Evolutionary conservation across 2,797 vertebrate species (phyloP).

Genomic region (Enteromius viviparus): DNA sequence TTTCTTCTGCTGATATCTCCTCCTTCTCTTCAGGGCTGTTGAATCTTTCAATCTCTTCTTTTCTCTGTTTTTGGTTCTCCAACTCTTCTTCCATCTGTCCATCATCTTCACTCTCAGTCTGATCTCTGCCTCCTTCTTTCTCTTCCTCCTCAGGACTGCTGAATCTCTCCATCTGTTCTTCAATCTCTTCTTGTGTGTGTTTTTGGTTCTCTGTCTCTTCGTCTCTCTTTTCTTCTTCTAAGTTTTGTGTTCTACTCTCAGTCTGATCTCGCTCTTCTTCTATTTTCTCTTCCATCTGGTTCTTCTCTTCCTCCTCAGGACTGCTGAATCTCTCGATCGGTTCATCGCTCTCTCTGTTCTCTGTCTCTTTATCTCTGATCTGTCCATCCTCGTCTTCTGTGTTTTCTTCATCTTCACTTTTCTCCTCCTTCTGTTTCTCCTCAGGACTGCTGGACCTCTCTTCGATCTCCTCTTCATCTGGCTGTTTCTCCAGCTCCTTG

Average conservation of each 20-base stretch:
- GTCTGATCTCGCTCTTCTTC: background rate
- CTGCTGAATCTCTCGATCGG: background rate
- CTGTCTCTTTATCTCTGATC: background rate
- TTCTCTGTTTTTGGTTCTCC: too few relatives aligned
- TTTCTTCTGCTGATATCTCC: background rate
- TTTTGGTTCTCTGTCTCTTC: too few relatives aligned
- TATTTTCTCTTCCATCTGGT: background rate
- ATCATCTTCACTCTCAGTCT: background rate
- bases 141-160: background rate
- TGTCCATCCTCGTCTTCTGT: background rate
- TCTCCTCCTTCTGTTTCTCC: background rate
- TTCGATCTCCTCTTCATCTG: background rate
- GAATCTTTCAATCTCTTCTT: too few relatives aligned
- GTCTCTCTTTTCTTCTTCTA: background rate
- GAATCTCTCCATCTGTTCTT: too few relatives aligned
- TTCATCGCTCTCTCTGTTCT: background rate
- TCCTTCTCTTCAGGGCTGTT: background rate
- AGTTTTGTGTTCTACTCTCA: too few relatives aligned
- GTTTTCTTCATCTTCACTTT: background rate
- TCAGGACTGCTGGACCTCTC: conserved; percentile 1
- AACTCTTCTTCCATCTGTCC: too few relatives aligned
- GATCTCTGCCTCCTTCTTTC: background rate
- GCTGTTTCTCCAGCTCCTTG: background rate
- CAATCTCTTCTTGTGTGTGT: too few relatives aligned
- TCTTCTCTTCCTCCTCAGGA: too few relatives aligned